A percentile compares a stretch with the other conserved stretches of the same genome.
Evolutionary conservation across 2,888 invertebrate species (phyloP).

Genomic region (Oscheius sp.): DNA sequence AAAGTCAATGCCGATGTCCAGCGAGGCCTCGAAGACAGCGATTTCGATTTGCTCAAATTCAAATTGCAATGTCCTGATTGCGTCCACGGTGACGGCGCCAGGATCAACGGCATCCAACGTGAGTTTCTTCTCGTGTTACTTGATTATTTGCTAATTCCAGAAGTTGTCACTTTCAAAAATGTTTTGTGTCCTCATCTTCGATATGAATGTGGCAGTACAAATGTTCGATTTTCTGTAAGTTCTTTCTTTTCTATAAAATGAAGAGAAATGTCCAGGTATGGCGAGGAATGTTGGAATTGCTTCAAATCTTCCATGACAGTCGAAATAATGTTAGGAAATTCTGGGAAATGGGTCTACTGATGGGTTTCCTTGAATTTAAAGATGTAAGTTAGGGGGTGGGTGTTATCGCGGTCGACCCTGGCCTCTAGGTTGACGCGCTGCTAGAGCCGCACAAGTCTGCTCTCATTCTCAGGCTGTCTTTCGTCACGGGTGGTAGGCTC

Average conservation of each 20-base stretch:
- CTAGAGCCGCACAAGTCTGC: constrained; percentile 59
- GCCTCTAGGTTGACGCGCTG: constrained; percentile 52
- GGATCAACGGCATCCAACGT: constrained; percentile 63
- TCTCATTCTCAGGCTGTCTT: constrained; percentile 63
- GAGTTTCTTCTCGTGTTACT: constrained; percentile 13
- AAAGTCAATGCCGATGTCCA: constrained; percentile 68
- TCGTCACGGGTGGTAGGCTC: constrained; percentile 61
- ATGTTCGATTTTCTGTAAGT: constrained; percentile 65
- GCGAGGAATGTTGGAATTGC: constrained; percentile 71
- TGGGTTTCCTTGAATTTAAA: constrained; percentile 63
- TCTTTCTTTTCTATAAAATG: background rate
- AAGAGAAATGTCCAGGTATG: constrained; percentile 61
- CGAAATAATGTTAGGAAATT: constrained; percentile 65
- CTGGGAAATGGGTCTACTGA: constrained; percentile 62
- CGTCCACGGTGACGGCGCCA: constrained; percentile 50
- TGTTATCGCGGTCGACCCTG: background rate
- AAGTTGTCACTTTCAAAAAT: constrained; percentile 69
- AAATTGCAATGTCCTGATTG: constrained; percentile 72
- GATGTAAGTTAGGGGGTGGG: constrained; percentile 37
- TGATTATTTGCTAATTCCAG: constrained; percentile 12
- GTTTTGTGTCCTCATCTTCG: constrained; percentile 71
- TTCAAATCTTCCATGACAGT: constrained; percentile 70
- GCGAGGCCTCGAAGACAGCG: constrained; percentile 64
- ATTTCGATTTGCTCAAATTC: constrained; percentile 68
- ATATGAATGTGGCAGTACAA: constrained; percentile 66